Evolutionary conservation across 2,797 vertebrate species (phyloP), one percentile per base, ranked within the genome.

Genomic region (Darevskia nairensis): DNA sequence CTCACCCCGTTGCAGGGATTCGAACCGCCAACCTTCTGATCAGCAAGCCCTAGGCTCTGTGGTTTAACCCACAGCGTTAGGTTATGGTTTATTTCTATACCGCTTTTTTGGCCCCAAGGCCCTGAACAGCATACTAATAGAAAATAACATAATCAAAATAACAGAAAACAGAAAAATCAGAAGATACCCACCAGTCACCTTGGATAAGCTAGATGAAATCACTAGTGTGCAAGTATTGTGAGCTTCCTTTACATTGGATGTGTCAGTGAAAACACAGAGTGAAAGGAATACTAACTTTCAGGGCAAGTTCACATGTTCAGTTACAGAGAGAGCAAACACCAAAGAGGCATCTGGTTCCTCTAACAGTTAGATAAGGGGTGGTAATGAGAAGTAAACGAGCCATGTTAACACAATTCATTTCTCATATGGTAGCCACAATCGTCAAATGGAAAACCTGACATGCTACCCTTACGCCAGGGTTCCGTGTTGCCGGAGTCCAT

Each of bases 361-460:
- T 19, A 69, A 25, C 4, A 6, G 13, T n/a, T 78, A 55, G 9
- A 76, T 78, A 83, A 68, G 4, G 25, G 19, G 68, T 29, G 32
- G n/a, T 77, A 69, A 77, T 15, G 75, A 11, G 15, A 82, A 82
- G 71, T 15, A 82, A 82, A 88, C 68, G 3, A 68, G 29, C 44
- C 17, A 15, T 69, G 6, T 66, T 83, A 76, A 46, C 46, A 69
- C 15, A 68, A 69, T 77, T 88, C 72, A 64, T 84, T 88, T 41
- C 61, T 72, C 32, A 41, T 32, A 4, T 64, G 78, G 35, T 71
- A 84, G 21, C 81, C 21, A 41, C 29, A 75, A 35, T 32, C 29
- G 4, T 35, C 17, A 59, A 27, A 4, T 59, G 46, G 7, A 7
- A 78, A 44, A 69, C 11, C 19, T 44, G 71, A 25, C 44, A n/a